phyloP scores from a whole-genome alignment of 2,113 vertebrate genomes.

The Cranoglanis bouderius region DNA sequence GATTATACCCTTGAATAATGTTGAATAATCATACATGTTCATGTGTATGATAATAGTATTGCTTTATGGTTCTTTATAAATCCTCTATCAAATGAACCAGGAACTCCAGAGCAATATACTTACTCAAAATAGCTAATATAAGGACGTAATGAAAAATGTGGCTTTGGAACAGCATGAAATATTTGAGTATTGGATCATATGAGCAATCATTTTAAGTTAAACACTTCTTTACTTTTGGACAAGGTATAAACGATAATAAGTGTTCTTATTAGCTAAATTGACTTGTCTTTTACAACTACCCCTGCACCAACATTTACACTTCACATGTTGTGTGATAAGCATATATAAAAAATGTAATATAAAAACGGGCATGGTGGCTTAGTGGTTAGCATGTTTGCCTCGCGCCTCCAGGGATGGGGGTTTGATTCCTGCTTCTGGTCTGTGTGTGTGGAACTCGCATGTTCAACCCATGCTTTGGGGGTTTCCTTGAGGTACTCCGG shows the following conservation, averaged over 20 bases:
- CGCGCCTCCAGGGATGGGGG: no score
- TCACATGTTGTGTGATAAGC: background rate
- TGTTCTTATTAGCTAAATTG: background rate
- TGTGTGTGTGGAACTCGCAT: no score
- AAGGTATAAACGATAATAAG: background rate
- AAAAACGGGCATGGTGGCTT: no score
- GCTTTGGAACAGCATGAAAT: background rate
- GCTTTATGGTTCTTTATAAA: background rate
- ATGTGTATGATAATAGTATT: background rate
- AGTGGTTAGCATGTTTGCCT: no score
- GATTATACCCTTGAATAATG: background rate
- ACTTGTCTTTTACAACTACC: background rate
- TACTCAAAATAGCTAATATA: background rate
- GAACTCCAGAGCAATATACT: background rate
- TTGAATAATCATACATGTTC: background rate
- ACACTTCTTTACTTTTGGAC: background rate
- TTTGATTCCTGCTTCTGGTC: no score
- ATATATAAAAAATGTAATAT: background rate
- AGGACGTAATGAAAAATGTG: background rate
- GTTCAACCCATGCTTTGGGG: no score
- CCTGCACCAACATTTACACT: background rate
- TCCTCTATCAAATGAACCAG: background rate
- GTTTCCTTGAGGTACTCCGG: no score
- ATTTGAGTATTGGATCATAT: background rate
- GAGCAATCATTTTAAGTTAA: background rate